Conservation (phyloP, 2,797 vertebrate species). For the Acanthurus lineatus region DNA sequence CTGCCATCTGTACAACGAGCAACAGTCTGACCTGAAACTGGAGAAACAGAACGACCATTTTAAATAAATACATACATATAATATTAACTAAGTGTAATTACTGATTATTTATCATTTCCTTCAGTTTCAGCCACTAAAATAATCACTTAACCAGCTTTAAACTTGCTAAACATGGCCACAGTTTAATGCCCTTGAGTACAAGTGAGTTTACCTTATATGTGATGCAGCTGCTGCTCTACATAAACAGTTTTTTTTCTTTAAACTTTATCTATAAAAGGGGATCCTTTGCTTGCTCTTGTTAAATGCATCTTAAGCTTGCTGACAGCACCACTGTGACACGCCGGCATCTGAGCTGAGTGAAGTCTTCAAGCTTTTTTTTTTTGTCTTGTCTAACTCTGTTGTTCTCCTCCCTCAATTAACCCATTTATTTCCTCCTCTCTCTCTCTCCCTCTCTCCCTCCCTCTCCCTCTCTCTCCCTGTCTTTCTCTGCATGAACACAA, state of each 20-base stretch:
- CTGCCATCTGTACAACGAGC: neutral
- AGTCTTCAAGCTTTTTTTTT: constrained; percentile 31
- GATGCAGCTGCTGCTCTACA: constrained; percentile 16
- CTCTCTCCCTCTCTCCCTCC: constrained; percentile 66
- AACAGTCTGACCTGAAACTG: neutral
- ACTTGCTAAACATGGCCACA: neutral
- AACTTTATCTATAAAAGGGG: constrained; percentile 1
- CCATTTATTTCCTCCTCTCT: constrained; percentile 81
- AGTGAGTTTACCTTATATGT: neutral
- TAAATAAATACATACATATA: neutral
- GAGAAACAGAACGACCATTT: neutral
- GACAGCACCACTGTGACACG: constrained; percentile 25
- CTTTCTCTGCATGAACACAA: constrained; percentile 85
- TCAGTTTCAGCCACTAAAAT: neutral
- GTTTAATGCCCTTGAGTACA: too few relatives aligned
- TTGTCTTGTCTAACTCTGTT: constrained; percentile 79
- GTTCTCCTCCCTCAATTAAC: constrained; percentile 78
- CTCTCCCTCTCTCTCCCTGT: constrained; percentile 83
- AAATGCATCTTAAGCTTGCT: constrained; percentile 36
- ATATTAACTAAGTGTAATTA: neutral
- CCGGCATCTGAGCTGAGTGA: constrained; percentile 54
- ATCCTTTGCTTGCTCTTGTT: constrained; percentile 53
- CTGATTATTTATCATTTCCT: neutral
- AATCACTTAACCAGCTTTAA: neutral
- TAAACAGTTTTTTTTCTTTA: constrained; percentile 19